Evolutionary conservation across 2,888 invertebrate genomes (phyloP).

Genomic region (Sinopyrophorus schimmeli): DNA sequence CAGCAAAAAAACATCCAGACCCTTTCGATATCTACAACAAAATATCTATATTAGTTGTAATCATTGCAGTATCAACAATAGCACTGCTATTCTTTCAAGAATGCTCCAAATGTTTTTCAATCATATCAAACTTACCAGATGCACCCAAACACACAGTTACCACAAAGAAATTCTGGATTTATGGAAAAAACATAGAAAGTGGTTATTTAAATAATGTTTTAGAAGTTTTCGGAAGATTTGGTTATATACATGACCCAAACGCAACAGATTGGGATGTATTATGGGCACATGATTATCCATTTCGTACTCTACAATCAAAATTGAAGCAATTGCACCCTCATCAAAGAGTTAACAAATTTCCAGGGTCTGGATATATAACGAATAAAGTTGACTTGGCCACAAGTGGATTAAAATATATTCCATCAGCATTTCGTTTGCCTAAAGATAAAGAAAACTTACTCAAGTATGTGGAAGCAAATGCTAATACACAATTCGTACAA

Average conservation of each 20-base stretch:
- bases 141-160: not conserved
- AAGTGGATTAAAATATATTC: slow-evolving; percentile 76
- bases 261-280: slow-evolving; percentile 78
- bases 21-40: no score
- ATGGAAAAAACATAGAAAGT: slow-evolving; percentile 62
- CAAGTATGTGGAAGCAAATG: slow-evolving; percentile 67
- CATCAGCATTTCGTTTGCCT: slow-evolving; percentile 87
- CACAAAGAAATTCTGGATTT: slow-evolving; percentile 61
- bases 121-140: not conserved
- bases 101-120: slow-evolving; percentile 6
- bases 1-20: no score
- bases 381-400: slow-evolving; percentile 90
- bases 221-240: slow-evolving; percentile 73
- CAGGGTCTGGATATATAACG: slow-evolving; percentile 90
- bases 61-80: slow-evolving; percentile 20
- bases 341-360: slow-evolving; percentile 91
- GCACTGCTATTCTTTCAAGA: slow-evolving; percentile 17
- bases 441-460: slow-evolving; percentile 70
- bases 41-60: slow-evolving; percentile 4
- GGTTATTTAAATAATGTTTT: slow-evolving; percentile 82
- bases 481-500: slow-evolving; percentile 79
- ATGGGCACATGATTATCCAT: slow-evolving; percentile 96
- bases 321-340: slow-evolving; percentile 66
- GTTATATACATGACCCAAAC: slow-evolving; percentile 65
- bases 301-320: slow-evolving; percentile 60